A percentile compares a stretch with the other conserved stretches of the same genome.
phyloP scores from a whole-genome alignment of 2,888 invertebrate species.

The Rhyacophila evoluta region DNA sequence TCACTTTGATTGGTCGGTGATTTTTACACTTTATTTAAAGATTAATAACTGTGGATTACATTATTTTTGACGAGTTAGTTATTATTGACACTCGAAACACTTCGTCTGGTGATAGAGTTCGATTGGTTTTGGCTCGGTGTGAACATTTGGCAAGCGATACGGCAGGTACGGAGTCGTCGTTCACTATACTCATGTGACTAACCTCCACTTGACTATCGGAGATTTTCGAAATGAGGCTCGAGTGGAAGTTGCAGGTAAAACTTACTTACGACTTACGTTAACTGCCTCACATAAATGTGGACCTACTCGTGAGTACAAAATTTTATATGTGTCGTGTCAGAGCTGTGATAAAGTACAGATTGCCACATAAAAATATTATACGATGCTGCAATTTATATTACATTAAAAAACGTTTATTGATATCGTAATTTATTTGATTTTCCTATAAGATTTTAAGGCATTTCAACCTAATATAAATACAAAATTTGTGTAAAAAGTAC shows the following conservation, averaged over 20 bases:
- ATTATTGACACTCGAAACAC: not conserved
- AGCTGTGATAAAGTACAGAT: not conserved
- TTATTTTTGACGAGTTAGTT: not conserved
- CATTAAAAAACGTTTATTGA: too few relatives aligned
- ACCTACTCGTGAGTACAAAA: not conserved
- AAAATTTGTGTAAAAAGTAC: too few relatives aligned
- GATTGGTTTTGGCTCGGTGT: not conserved
- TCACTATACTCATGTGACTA: conserved; percentile 1
- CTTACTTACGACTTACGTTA: not conserved
- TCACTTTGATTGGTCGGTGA: not conserved
- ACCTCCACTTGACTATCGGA: conserved; percentile 13
- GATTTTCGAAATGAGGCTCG: conserved; percentile 1
- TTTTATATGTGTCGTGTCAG: not conserved
- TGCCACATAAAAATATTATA: not conserved
- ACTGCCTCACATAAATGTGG: not conserved
- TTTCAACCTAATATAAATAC: too few relatives aligned
- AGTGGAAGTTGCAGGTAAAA: not conserved
- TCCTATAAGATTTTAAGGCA: too few relatives aligned
- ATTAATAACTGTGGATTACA: not conserved
- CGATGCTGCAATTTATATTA: too few relatives aligned
- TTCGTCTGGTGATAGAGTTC: not conserved
- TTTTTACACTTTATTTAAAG: not conserved
- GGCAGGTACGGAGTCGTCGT: not conserved
- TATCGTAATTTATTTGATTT: too few relatives aligned
- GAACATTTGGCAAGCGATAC: not conserved